Evolutionary conservation across 1,140 invertebrate genomes (phyloP).

Genomic region (Theocolax elegans): DNA sequence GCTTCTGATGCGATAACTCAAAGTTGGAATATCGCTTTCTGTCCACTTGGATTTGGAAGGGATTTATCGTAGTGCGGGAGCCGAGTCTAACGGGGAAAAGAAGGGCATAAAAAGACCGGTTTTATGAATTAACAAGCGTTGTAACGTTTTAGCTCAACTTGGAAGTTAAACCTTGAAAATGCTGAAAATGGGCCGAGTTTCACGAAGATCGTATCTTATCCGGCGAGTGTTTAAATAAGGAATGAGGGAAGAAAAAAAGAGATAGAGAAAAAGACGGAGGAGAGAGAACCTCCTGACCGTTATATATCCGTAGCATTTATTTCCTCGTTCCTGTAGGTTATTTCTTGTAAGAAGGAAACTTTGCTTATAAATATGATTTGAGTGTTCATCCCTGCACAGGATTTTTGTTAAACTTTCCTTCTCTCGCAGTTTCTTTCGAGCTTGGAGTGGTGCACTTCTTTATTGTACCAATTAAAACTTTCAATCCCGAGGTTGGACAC

Average conservation of each 20-base stretch:
- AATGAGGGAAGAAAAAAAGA: neutral
- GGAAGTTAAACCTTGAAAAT: no score
- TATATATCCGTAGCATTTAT: neutral
- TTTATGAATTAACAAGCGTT: no score
- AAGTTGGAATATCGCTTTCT: no score
- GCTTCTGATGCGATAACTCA: no score
- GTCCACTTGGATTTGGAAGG: no score
- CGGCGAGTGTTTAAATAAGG: no score
- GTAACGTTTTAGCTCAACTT: no score
- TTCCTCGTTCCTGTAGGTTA: neutral
- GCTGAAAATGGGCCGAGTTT: no score
- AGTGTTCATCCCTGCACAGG: neutral
- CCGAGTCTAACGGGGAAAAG: no score
- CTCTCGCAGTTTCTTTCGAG: neutral
- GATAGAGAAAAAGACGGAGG: neutral
- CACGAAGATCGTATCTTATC: no score
- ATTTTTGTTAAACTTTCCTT: neutral
- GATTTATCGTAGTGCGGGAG: no score
- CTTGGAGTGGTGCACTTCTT: neutral
- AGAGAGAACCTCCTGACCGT: neutral
- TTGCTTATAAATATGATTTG: slow-evolving; percentile 9
- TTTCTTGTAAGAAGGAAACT: neutral
- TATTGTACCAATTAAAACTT: slow-evolving; percentile 27
- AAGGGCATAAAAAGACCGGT: no score
- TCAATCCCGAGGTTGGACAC: slow-evolving; percentile 7